A percentile compares a stretch with the other conserved stretches of the same genome.
Evolutionary conservation across 2,797 vertebrate genomes (phyloP).

Genomic region (Manis pentadactyla): DNA sequence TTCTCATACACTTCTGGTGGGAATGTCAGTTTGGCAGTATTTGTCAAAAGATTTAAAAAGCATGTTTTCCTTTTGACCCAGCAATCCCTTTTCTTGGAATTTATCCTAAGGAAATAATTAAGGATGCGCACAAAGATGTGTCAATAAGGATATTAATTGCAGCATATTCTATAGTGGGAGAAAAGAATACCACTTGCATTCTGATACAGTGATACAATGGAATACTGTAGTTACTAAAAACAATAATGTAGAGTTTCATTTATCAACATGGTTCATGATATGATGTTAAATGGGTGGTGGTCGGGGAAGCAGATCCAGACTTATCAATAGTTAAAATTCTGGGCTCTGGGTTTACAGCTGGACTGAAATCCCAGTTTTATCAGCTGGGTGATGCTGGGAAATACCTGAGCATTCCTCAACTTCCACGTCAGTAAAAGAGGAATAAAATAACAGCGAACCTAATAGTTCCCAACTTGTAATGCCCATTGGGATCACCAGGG

Average conservation of each 20-base stretch:
- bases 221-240: slow-evolving; percentile 20
- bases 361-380: slow-evolving; percentile 45
- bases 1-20: neutral
- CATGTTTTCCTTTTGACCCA: slow-evolving; percentile 22
- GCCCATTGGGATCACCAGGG: neutral
- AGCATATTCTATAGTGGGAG: slow-evolving; percentile 48
- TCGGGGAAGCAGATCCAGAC: neutral
- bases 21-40: slow-evolving; percentile 33
- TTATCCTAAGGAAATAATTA: slow-evolving; percentile 64
- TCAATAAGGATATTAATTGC: slow-evolving; percentile 51
- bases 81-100: slow-evolving; percentile 48
- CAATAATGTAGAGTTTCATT: neutral
- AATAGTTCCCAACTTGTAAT: neutral
- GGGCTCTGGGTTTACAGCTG: neutral
- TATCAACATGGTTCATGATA: slow-evolving; percentile 6
- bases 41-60: slow-evolving; percentile 57
- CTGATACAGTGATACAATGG: neutral
- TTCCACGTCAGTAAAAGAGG: neutral
- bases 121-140: neutral
- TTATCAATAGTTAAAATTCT: slow-evolving; percentile 38
- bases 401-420: slow-evolving; percentile 21
- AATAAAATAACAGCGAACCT: neutral
- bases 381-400: neutral
- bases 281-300: neutral
- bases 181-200: slow-evolving; percentile 44